These are phyloP conservation scores for Myodes glareolus DNA, from an alignment of 2,113 vertebrate species.

Conservation along the genomic window DNA sequence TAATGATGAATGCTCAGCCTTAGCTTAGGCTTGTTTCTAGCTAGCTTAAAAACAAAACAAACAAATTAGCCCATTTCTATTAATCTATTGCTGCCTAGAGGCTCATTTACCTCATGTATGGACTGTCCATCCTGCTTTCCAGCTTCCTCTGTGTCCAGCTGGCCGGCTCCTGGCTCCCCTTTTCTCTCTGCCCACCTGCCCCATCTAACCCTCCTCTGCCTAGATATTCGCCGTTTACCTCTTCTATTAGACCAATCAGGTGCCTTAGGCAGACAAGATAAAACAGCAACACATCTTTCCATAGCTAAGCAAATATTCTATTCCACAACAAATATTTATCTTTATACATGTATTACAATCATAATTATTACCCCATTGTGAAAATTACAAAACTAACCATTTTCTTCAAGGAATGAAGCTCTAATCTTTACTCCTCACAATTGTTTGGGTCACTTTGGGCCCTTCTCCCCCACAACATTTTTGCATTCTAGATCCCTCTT, in stretches of 20 bases:
- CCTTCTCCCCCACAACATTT: not conserved
- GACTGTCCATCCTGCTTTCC: not conserved
- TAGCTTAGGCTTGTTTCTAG: not conserved
- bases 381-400: not conserved
- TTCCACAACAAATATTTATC: not conserved
- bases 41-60: not conserved
- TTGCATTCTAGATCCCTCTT: not conserved
- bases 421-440: conserved; percentile 7
- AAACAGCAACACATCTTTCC: not conserved
- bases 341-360: not conserved
- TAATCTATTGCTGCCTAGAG: not conserved
- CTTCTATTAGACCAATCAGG: not conserved
- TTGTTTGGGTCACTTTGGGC: not conserved
- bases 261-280: not conserved
- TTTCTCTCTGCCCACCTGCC: not conserved
- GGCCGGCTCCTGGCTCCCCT: not conserved
- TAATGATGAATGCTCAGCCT: not conserved
- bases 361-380: conserved; percentile 3
- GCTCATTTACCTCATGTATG: not conserved
- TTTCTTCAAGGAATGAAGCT: not conserved
- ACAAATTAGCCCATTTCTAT: not conserved
- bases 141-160: not conserved
- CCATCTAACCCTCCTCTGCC: not conserved
- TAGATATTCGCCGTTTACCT: not conserved
- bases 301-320: not conserved